A percentile compares a stretch with the other conserved stretches of the same genome.
phyloP scores from a whole-genome alignment of 53 echinoderm and acorn worm species.

The Mesocentrotus franciscanus region DNA sequence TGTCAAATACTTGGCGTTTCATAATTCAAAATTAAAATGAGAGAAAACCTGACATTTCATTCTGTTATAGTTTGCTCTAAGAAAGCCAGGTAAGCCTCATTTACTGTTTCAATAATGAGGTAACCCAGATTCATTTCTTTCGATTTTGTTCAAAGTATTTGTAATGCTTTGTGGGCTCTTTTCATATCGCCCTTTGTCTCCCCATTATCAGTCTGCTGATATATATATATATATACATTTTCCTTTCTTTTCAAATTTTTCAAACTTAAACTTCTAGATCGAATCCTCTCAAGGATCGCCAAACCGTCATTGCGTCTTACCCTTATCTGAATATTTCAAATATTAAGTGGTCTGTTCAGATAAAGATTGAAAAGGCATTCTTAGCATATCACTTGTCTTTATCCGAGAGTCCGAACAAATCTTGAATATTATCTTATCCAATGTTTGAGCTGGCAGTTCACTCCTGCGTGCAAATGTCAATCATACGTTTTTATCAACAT shows the following conservation, averaged over 20 bases:
- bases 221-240: too few relatives aligned
- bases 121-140: neutral
- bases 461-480: conserved; percentile 1
- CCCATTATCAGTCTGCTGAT: neutral
- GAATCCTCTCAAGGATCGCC: neutral
- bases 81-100: neutral
- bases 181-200: neutral
- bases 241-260: neutral
- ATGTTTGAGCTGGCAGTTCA: conserved; percentile 33
- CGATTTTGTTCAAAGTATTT: neutral
- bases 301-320: neutral
- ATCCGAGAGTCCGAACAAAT: neutral
- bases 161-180: neutral
- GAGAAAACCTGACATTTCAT: neutral
- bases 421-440: conserved; percentile 19
- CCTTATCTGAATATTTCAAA: conserved; percentile 20
- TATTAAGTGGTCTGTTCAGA: conserved; percentile 26
- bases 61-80: neutral
- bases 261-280: neutral
- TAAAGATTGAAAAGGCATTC: conserved; percentile 8
- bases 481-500: conserved; percentile 38
- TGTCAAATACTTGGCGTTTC: conserved; percentile 1
- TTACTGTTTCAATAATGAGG: neutral
- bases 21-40: neutral
- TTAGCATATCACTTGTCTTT: conserved; percentile 11